A percentile compares a stretch with the other conserved stretches of the same genome.
These are phyloP conservation scores for Halcyon badia DNA, from an alignment of 2,797 vertebrate genomes.

Conservation along the genomic window DNA sequence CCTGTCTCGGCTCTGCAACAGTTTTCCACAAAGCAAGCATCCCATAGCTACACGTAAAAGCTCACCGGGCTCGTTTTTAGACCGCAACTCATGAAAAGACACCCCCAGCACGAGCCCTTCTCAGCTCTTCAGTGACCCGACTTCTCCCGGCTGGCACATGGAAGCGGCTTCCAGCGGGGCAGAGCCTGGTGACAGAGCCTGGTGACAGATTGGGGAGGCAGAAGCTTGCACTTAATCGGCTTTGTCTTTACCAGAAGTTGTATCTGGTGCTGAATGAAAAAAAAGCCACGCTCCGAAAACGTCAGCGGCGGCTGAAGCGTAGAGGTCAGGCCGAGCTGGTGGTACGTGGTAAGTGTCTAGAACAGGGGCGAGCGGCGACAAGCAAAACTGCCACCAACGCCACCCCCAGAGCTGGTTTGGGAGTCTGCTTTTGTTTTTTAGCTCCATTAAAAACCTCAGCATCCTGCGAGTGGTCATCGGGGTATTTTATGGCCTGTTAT, in stretches of 20 bases:
- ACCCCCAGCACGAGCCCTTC: too few species aligned
- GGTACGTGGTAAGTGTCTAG: too few species aligned
- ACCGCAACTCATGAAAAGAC: too few species aligned
- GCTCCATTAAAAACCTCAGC: neutral
- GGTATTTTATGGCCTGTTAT: neutral
- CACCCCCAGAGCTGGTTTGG: neutral
- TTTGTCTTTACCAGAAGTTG: neutral
- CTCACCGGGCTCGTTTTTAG: rapidly evolving
- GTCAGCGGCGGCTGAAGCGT: neutral
- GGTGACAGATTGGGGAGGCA: neutral
- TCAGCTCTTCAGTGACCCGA: too few species aligned
- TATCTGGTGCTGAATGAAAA: neutral
- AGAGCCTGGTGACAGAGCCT: neutral
- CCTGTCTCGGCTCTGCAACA: rapidly evolving
- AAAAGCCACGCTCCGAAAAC: rapidly evolving
- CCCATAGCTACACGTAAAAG: neutral
- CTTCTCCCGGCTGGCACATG: too few species aligned
- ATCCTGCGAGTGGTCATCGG: rapidly evolving
- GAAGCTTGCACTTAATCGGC: neutral
- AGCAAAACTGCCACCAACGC: rapidly evolving
- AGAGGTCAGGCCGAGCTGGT: neutral
- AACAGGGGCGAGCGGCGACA: rapidly evolving
- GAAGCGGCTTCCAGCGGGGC: too few species aligned
- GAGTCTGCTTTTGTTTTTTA: neutral
- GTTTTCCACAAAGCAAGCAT: neutral